A percentile compares a stretch with the other conserved stretches of the same genome.
Evolutionary conservation across 1,140 invertebrate genomes (phyloP).

Genomic region (Harlomillsia oculata): DNA sequence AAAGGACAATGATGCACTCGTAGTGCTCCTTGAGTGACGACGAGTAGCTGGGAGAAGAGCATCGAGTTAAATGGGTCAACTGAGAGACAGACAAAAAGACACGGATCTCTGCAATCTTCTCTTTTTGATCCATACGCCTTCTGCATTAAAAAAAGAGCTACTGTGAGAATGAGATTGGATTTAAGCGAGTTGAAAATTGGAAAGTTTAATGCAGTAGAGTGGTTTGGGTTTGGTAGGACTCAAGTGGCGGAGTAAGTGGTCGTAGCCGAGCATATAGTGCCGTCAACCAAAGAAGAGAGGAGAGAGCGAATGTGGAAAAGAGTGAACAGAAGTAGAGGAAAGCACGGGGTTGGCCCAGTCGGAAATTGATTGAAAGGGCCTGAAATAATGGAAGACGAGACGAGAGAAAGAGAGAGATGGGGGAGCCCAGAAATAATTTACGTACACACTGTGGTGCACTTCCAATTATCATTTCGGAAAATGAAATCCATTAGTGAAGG

Average conservation of each 20-base stretch:
- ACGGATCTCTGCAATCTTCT: no score
- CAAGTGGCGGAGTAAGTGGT: no score
- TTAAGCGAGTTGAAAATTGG: constrained; percentile 1
- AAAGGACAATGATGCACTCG: no score
- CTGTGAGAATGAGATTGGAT: constrained; percentile 17
- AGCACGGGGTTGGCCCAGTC: not conserved
- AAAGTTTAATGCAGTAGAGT: not conserved
- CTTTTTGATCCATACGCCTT: no score
- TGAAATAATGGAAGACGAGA: constrained; percentile 17
- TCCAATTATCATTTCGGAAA: constrained; percentile 24
- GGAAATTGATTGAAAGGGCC: constrained; percentile 21
- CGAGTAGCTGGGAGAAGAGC: no score
- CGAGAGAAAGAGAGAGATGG: constrained; percentile 5
- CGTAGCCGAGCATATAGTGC: no score
- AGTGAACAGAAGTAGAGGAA: not conserved
- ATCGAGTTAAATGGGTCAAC: no score
- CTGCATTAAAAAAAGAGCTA: no score
- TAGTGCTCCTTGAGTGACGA: no score
- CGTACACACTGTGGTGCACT: constrained; percentile 9
- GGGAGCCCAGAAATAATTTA: constrained; percentile 19
- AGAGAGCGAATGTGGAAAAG: not conserved
- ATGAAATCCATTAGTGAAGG: constrained; percentile 22
- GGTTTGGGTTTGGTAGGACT: not conserved
- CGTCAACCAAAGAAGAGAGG: constrained; percentile 3
- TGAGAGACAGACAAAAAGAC: no score